Conservation (phyloP, 1,140 invertebrate species). For the Pogonomyrmex barbatus region DNA sequence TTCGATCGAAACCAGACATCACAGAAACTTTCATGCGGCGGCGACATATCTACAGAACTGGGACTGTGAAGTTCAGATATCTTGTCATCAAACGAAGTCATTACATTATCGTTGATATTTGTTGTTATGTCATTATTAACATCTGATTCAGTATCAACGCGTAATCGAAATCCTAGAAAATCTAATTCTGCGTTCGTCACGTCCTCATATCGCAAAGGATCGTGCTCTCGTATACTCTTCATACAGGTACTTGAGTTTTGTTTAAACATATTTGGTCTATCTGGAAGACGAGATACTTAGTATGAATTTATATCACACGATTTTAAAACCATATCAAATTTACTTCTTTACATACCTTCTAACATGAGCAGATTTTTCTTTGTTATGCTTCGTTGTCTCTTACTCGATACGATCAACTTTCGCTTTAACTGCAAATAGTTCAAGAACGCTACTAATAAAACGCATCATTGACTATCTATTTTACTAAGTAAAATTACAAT, state of each 20-base stretch:
- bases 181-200: constrained; percentile 73
- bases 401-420: not conserved
- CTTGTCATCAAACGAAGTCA: not conserved
- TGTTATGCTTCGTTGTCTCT: not conserved
- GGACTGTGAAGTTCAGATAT: not conserved
- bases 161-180: constrained; percentile 71
- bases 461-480: not conserved
- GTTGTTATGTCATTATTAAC: not conserved
- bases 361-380: constrained; percentile 2
- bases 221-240: constrained; percentile 48
- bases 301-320: not conserved
- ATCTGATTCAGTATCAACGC: not conserved
- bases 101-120: not conserved
- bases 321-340: not conserved
- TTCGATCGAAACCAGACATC: constrained; percentile 26
- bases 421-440: constrained; percentile 50
- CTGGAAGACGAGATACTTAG: constrained; percentile 2
- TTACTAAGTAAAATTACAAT: not conserved
- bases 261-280: constrained; percentile 68
- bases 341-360: not conserved
- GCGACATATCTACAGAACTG: not conserved
- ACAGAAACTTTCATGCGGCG: not conserved
- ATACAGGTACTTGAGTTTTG: constrained; percentile 69
- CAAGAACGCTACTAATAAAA: not conserved
- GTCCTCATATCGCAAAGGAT: constrained; percentile 69